A percentile compares a stretch with the other conserved stretches of the same genome.
phyloP scores from a whole-genome alignment of 2,888 invertebrate species.

The Chesias legatella region DNA sequence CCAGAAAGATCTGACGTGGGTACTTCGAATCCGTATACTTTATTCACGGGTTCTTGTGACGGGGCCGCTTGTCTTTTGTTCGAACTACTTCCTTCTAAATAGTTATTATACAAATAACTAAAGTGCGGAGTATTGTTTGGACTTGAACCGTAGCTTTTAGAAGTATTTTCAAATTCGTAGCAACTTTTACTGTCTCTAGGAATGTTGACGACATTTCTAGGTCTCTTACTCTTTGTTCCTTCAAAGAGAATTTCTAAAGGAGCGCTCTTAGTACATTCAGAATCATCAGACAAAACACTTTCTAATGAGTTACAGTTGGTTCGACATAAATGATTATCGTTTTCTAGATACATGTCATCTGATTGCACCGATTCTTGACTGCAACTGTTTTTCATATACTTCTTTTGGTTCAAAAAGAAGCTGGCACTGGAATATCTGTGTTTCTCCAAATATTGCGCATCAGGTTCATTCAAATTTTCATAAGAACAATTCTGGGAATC shows the following conservation, averaged over 20 bases:
- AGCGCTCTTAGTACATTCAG: slow-evolving; percentile 88
- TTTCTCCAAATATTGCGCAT: slow-evolving; percentile 72
- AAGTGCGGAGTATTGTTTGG: slow-evolving; percentile 80
- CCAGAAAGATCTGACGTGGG: slow-evolving; percentile 50
- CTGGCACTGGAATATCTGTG: slow-evolving; percentile 87
- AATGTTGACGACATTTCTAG: slow-evolving; percentile 50
- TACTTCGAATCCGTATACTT: slow-evolving; percentile 67
- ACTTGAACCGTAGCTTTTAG: slow-evolving; percentile 83
- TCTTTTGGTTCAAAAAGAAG: slow-evolving; percentile 87
- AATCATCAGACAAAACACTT: slow-evolving; percentile 90
- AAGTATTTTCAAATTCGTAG: slow-evolving; percentile 75
- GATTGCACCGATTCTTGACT: slow-evolving; percentile 90
- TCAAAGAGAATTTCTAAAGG: slow-evolving; percentile 87
- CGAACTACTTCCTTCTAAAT: slow-evolving; percentile 30
- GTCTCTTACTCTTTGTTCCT: slow-evolving; percentile 70
- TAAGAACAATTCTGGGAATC: slow-evolving; percentile 72
- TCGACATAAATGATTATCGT: slow-evolving; percentile 81
- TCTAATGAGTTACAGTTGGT: slow-evolving; percentile 89
- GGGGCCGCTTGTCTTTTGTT: slow-evolving; percentile 41
- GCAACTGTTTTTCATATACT: slow-evolving; percentile 80
- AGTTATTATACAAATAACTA: slow-evolving; percentile 79
- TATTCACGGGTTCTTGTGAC: slow-evolving; percentile 49
- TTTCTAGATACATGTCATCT: slow-evolving; percentile 82
- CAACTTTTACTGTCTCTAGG: slow-evolving; percentile 72
- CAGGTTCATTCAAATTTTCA: slow-evolving; percentile 60